Percentiles rank a stretch among this genome's conserved stretches.
Evolutionary conservation across 2,113 vertebrate species (phyloP).

Genomic region (human (Homo sapiens)): GRCh38 chrX:118662001-118662500

Average conservation of each 20-base stretch:
- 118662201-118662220: conserved; percentile 39
- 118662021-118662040: not conserved
- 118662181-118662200: not conserved
- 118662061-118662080: not conserved
- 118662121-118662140: not conserved
- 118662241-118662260: not conserved
- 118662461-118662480: not conserved
- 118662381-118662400: not conserved
- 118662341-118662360: not conserved
- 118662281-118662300: conserved; percentile 4
- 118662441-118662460: not conserved
- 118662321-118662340: not conserved
- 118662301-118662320: not conserved
- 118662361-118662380: not conserved
- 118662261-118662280: not conserved
- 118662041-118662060: not conserved
- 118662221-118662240: not conserved
- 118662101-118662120: not conserved
- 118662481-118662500: not conserved
- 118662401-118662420: not conserved
- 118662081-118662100: not conserved
- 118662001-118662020: conserved; percentile 28
- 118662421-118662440: not conserved
- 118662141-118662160: not conserved
- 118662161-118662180: not conserved